phyloP scores from a whole-genome alignment of 2,888 invertebrate genomes.

The Tenthredo distinguenda region DNA sequence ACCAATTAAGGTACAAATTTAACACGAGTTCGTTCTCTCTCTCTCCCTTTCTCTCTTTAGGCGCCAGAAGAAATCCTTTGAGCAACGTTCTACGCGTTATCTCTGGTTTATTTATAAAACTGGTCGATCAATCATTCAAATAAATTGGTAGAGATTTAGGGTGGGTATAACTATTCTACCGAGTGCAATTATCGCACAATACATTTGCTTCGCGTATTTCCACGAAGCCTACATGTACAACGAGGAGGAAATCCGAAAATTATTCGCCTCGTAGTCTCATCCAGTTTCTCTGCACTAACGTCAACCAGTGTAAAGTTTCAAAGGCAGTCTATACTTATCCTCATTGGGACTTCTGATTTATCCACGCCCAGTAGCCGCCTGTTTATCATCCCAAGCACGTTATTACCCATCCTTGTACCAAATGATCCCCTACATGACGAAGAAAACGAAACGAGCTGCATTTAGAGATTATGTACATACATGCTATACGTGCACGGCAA shows the following conservation, averaged over 20 bases:
- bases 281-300: slow-evolving; percentile 3
- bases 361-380: slow-evolving; percentile 76
- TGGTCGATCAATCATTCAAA: slow-evolving; percentile 38
- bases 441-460: slow-evolving; percentile 41
- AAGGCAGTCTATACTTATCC: slow-evolving; percentile 55
- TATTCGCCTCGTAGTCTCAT: neutral
- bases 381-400: slow-evolving; percentile 72
- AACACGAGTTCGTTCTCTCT: slow-evolving; percentile 9
- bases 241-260: slow-evolving; percentile 32
- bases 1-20: slow-evolving; percentile 44
- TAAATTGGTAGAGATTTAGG: slow-evolving; percentile 12
- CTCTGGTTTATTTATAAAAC: slow-evolving; percentile 13
- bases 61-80: slow-evolving; percentile 42
- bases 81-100: neutral
- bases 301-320: slow-evolving; percentile 52
- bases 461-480: slow-evolving; percentile 45
- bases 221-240: neutral
- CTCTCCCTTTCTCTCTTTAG: neutral
- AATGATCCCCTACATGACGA: slow-evolving; percentile 63
- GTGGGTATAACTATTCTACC: neutral
- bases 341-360: slow-evolving; percentile 70
- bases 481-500: slow-evolving; percentile 2
- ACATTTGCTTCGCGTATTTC: slow-evolving; percentile 12
- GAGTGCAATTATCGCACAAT: slow-evolving; percentile 28
- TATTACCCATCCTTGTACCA: slow-evolving; percentile 71